A percentile compares a stretch with the other conserved stretches of the same genome.
Evolutionary conservation across 1,140 invertebrate species (phyloP).

Genomic region (Diploscapter pachys): DNA sequence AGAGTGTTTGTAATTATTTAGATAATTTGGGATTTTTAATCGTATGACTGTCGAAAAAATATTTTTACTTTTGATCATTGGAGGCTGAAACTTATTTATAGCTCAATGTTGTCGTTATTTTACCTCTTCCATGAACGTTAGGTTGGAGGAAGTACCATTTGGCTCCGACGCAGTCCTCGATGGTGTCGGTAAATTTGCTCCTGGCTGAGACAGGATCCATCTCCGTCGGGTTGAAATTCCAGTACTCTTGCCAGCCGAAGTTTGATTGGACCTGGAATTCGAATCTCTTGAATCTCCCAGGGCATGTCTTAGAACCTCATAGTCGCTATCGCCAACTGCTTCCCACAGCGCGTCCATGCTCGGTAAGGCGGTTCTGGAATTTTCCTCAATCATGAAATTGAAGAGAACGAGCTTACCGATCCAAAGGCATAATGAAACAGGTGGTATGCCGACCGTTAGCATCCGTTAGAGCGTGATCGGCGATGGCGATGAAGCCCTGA

Average conservation of each 20-base stretch:
- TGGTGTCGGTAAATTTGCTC: slow-evolving; percentile 45
- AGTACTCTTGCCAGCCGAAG: slow-evolving; percentile 59
- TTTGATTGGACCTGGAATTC: slow-evolving; percentile 40
- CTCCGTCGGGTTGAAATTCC: slow-evolving; percentile 49
- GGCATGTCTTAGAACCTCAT: slow-evolving; percentile 28
- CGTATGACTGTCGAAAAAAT: neutral
- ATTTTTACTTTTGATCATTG: neutral
- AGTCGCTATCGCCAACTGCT: slow-evolving; percentile 39
- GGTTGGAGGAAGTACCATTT: slow-evolving; percentile 57
- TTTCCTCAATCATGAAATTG: too few species aligned
- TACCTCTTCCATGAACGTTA: slow-evolving; percentile 54
- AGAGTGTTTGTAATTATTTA: neutral
- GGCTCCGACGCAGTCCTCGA: slow-evolving; percentile 47
- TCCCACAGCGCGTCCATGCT: slow-evolving; percentile 38
- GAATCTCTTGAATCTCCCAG: neutral
- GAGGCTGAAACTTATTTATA: neutral
- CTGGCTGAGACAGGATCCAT: slow-evolving; percentile 42
- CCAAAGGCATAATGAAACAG: slow-evolving; percentile 57
- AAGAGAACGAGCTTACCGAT: slow-evolving; percentile 39
- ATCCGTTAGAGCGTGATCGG: slow-evolving; percentile 56
- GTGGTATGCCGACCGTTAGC: slow-evolving; percentile 43
- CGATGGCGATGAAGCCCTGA: slow-evolving; percentile 54
- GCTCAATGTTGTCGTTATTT: neutral
- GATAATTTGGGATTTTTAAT: neutral
- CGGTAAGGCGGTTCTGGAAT: slow-evolving; percentile 18